Conservation (phyloP, 92 coral and sea anemone species). For the Paramuricea clavata region DNA sequence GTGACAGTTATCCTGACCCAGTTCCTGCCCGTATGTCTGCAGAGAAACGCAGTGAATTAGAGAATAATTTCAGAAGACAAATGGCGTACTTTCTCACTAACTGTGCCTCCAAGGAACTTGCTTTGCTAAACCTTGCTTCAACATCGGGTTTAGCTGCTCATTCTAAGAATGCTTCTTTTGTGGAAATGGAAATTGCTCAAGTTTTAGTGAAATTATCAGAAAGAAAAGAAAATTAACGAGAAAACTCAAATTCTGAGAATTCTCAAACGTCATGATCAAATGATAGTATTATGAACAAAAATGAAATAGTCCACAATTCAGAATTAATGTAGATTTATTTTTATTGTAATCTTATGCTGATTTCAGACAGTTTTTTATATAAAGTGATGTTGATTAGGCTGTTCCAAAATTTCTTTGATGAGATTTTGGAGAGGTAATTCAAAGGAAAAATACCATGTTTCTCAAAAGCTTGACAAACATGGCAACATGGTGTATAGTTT, state of each 20-base stretch:
- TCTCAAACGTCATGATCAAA: background rate
- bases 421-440: too few relatives aligned
- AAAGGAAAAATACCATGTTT: too few relatives aligned
- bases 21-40: slow-evolving; percentile 56
- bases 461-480: too few relatives aligned
- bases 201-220: slow-evolving; percentile 32
- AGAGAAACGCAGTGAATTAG: slow-evolving; percentile 53
- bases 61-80: slow-evolving; percentile 47
- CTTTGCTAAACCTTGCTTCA: background rate
- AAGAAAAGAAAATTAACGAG: background rate
- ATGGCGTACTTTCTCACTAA: slow-evolving; percentile 9
- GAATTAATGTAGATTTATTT: background rate
- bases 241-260: background rate
- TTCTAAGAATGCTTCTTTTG: background rate
- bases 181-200: slow-evolving; percentile 45
- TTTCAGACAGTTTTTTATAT: too few relatives aligned
- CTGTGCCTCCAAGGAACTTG: slow-evolving; percentile 35
- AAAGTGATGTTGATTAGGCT: too few relatives aligned
- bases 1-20: slow-evolving; percentile 56
- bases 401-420: too few relatives aligned
- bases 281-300: background rate
- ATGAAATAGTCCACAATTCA: too few relatives aligned
- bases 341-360: too few relatives aligned
- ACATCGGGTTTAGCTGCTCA: background rate
- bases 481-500: too few relatives aligned